These are phyloP conservation scores for Andrena trimmerana DNA, from an alignment of 2,888 invertebrate species.

Conservation along the genomic window DNA sequence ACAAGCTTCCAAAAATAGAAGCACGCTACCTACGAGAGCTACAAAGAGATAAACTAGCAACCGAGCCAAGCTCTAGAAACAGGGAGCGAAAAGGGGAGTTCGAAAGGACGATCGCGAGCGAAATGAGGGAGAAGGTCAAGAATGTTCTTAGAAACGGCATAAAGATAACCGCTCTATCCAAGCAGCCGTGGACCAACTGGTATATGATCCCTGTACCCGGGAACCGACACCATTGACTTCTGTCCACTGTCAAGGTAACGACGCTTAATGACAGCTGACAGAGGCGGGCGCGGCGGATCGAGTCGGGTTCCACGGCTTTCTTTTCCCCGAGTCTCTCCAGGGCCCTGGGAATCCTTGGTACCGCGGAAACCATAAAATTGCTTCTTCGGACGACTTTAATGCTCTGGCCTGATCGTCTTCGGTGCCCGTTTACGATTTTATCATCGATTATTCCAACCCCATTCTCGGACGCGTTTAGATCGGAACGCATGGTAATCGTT, in stretches of 20 bases:
- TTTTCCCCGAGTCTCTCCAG: constrained; percentile 25
- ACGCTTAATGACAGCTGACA: constrained; percentile 73
- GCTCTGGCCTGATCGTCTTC: constrained; percentile 20
- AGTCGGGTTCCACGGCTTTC: constrained; percentile 45
- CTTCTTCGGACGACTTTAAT: constrained; percentile 45
- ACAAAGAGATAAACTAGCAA: constrained; percentile 7
- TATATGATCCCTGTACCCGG: constrained; percentile 53
- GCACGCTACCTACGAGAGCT: too few species aligned
- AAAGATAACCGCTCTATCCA: constrained; percentile 74
- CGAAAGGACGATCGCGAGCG: constrained; percentile 36
- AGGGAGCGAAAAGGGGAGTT: constrained; percentile 7
- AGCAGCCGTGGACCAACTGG: constrained; percentile 47
- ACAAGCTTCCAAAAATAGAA: not conserved
- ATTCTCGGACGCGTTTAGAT: not conserved
- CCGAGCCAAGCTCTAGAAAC: constrained; percentile 2
- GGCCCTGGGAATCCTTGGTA: constrained; percentile 44
- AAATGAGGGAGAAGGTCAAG: constrained; percentile 35
- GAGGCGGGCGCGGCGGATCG: constrained; percentile 56
- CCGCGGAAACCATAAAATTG: constrained; percentile 69
- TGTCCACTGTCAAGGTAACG: constrained; percentile 74
- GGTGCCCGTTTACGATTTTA: constrained; percentile 55
- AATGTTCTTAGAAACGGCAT: constrained; percentile 71
- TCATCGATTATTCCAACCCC: constrained; percentile 57
- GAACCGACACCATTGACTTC: constrained; percentile 66
- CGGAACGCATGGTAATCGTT: constrained; percentile 29